Evolutionary conservation across 2,888 invertebrate genomes (phyloP).

Genomic region (Chydorus sphaericus): DNA sequence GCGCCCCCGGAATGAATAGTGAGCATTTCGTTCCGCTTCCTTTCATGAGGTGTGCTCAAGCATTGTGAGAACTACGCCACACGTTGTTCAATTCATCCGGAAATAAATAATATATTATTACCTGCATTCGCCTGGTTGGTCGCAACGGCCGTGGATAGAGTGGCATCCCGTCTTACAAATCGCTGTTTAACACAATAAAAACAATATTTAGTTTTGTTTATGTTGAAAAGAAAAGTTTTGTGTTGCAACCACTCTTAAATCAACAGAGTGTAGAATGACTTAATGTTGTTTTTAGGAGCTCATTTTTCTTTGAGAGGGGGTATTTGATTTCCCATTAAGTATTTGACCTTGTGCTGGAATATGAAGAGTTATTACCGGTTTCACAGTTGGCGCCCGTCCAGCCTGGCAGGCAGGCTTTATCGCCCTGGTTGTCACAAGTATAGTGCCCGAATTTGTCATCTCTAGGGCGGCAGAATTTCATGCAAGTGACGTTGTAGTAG

Average conservation of each 20-base stretch:
- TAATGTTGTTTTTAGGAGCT: no score
- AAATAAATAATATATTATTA: no score
- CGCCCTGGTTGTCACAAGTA: conserved; percentile 71
- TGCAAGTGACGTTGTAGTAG: conserved; percentile 91
- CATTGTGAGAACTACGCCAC: not conserved
- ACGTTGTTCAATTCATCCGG: no score
- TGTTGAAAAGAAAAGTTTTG: no score
- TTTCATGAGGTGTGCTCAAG: no score
- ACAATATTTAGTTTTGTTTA: no score
- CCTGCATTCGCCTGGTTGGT: conserved; percentile 78
- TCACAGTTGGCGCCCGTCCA: conserved; percentile 92
- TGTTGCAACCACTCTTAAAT: not conserved
- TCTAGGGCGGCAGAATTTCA: conserved; percentile 81
- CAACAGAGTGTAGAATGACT: conserved; percentile 3
- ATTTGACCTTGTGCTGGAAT: no score
- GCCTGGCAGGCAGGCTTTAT: conserved; percentile 81
- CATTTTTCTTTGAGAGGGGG: no score
- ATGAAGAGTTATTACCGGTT: no score
- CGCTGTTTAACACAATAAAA: conserved; percentile 48
- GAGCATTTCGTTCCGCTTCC: no score
- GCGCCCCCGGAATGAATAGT: no score
- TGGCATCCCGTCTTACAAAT: conserved; percentile 79
- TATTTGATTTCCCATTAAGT: no score
- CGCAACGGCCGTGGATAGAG: conserved; percentile 75
- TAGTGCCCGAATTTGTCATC: conserved; percentile 93